Base-by-base conservation (phyloP, 1,140 invertebrate genomes). In the Trichonephila inaurata region DNA sequence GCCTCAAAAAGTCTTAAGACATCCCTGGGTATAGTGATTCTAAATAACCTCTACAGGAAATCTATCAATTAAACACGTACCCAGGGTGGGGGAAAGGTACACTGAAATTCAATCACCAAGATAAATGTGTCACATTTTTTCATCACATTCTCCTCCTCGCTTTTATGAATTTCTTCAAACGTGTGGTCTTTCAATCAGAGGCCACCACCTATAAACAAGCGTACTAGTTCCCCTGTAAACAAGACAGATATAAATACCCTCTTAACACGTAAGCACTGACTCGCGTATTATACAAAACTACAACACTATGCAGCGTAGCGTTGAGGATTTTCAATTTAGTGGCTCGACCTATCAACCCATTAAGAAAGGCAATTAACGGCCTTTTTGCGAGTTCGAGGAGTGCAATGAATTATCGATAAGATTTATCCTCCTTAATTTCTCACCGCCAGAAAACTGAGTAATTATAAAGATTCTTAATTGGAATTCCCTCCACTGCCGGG, bases 361-460 rank as follows among this genome's bases (percentile, higher is more conserved):
- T 92, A 92, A 64, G 19, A 83, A 87, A 87, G 66, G 83, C 44
- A 86, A 92, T 92, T 92, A 92, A 44, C 62, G 28, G 16, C 5
- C 66, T 77, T n/a, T 87, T 92, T 24, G 58, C 10, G 66, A 24
- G 66, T 69, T 66, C n/a, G 72, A 18, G 40, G 33, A 64, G 33
- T n/a, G 44, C 90, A 83, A 85, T 85, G 81, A 91, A 85, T 91
- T 91, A 91, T 58, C 51, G 77, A n/a, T 81, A 91, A 91, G 77
- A 91, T 91, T 91, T 91, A 91, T 91, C n/a, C 81, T 8, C 60
- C 14, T 92, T 92, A 92, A 92, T 92, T 92, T 92, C 91, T 92
- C 91, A 87, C 40, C 91, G 60, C 60, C 62, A 24, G 90, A 85
- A 91, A 91, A 44, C 91, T 87, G 91, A 92, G 91, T 92, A 92